Conservation (phyloP, 2,113 vertebrate species). For the Sapajus apella region DNA sequence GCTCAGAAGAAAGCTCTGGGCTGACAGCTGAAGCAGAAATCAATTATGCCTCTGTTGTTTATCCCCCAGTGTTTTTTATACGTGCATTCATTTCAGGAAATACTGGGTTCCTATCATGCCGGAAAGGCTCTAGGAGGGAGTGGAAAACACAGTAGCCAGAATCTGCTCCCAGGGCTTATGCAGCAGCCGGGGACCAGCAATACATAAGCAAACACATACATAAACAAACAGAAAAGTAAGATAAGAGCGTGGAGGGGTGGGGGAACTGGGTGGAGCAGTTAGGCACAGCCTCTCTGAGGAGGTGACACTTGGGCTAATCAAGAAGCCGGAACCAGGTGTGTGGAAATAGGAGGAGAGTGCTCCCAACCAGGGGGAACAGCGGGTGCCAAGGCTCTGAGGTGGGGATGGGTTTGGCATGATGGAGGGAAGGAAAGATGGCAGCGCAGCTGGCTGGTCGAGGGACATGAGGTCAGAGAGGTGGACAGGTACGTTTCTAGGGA, state of each 20-base stretch:
- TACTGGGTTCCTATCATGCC: neutral
- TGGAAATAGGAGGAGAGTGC: neutral
- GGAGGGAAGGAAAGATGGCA: neutral
- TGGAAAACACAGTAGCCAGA: neutral
- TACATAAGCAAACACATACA: neutral
- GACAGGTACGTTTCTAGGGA: neutral
- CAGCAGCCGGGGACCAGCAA: neutral
- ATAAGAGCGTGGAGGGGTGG: neutral
- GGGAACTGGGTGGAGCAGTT: neutral
- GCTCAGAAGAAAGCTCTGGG: neutral
- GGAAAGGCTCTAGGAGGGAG: neutral
- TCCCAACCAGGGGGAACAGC: neutral
- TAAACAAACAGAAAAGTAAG: neutral
- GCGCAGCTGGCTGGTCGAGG: rapidly evolving
- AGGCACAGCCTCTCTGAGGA: neutral
- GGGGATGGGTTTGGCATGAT: no score
- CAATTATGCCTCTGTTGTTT: neutral
- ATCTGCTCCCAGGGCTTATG: neutral
- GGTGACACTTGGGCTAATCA: neutral
- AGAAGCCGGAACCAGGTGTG: neutral
- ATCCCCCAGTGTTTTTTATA: neutral
- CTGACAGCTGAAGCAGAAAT: neutral
- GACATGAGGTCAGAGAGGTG: neutral
- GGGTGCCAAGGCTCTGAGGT: neutral
- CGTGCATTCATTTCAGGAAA: neutral